Conservation (phyloP, 2,888 invertebrate species). For the Drosophila anomelani region DNA sequence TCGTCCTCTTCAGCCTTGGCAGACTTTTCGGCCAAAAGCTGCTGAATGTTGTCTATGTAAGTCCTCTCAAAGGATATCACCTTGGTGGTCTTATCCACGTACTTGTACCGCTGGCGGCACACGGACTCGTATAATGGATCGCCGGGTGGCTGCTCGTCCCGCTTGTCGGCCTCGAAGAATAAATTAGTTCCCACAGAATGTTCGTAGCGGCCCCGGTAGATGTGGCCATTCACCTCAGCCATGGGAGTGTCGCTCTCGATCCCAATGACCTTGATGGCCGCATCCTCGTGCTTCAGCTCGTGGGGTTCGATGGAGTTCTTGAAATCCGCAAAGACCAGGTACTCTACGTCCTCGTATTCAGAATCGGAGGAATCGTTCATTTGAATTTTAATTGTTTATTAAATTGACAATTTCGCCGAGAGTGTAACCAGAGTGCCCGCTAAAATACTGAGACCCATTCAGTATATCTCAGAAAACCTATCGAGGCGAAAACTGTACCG, state of each 20-base stretch:
- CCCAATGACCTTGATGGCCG: slow-evolving; percentile 86
- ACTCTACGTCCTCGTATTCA: slow-evolving; percentile 83
- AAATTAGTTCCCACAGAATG: slow-evolving; percentile 90
- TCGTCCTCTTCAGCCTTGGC: slow-evolving; percentile 42
- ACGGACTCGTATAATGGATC: slow-evolving; percentile 87
- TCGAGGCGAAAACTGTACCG: slow-evolving; percentile 22
- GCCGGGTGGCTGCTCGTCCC: slow-evolving; percentile 76
- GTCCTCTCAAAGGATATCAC: slow-evolving; percentile 88
- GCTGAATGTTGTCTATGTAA: slow-evolving; percentile 85
- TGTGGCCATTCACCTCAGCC: slow-evolving; percentile 89
- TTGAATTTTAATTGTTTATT: background rate
- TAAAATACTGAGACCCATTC: no score
- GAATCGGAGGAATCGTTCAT: slow-evolving; percentile 81
- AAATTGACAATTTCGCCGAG: background rate
- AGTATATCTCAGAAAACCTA: background rate
- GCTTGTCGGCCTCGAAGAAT: slow-evolving; percentile 88
- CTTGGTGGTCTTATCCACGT: slow-evolving; percentile 88
- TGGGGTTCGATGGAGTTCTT: slow-evolving; percentile 79
- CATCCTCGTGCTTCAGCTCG: slow-evolving; percentile 74
- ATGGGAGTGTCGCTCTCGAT: slow-evolving; percentile 87
- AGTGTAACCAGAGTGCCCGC: background rate
- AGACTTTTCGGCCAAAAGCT: slow-evolving; percentile 34
- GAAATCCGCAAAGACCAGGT: slow-evolving; percentile 83
- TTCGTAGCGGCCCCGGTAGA: slow-evolving; percentile 89
- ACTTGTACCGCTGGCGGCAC: slow-evolving; percentile 87